Evolutionary conservation across 1,140 invertebrate species (phyloP).

Genomic region (Nephila pilipes): DNA sequence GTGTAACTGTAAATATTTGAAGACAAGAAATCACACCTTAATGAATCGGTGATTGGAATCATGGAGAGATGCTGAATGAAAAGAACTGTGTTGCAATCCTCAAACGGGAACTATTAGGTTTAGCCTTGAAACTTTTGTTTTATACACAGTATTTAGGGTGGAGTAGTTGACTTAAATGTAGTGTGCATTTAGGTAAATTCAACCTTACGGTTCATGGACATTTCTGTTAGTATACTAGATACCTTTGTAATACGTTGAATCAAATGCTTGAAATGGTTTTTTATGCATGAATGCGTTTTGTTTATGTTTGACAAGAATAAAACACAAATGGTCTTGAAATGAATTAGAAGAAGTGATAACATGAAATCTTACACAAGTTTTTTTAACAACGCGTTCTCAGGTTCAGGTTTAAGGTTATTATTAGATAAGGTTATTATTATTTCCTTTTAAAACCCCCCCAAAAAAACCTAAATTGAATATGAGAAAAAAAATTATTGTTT

Average conservation of each 20-base stretch:
- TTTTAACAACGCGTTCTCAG: too few species aligned
- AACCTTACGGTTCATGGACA: background rate
- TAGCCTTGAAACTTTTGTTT: background rate
- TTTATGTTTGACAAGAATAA: too few species aligned
- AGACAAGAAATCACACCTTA: background rate
- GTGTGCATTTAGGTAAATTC: background rate
- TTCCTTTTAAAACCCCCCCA: too few species aligned
- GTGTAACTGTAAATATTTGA: background rate
- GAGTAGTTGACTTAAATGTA: background rate
- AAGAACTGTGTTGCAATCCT: background rate
- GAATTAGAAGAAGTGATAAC: too few species aligned
- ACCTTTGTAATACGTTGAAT: background rate
- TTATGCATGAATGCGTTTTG: background rate
- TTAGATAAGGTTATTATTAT: too few species aligned
- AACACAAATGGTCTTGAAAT: too few species aligned
- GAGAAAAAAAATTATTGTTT: too few species aligned
- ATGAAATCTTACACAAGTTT: too few species aligned
- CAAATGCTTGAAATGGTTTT: background rate
- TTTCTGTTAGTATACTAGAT: background rate
- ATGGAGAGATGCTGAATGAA: background rate
- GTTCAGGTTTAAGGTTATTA: too few species aligned
- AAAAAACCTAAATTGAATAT: too few species aligned
- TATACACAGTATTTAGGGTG: background rate
- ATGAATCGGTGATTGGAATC: background rate
- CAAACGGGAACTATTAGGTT: background rate